A percentile compares a stretch with the other conserved stretches of the same genome.
These are phyloP conservation scores for Manis pentadactyla DNA, from an alignment of 2,797 vertebrate species.

Conservation along the genomic window DNA sequence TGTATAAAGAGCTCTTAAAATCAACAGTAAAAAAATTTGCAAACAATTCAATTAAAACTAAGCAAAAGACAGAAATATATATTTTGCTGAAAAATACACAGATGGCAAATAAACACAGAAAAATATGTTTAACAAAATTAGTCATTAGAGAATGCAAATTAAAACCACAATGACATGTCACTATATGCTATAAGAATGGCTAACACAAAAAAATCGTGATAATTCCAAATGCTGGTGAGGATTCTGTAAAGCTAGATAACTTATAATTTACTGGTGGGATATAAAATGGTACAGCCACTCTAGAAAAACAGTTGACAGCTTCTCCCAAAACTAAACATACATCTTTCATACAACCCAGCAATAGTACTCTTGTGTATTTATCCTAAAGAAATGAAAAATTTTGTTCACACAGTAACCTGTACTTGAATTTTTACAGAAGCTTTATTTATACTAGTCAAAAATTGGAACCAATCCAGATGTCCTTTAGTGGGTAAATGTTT, in stretches of 20 bases:
- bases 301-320: not conserved
- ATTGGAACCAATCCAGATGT: not conserved
- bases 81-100: conserved; percentile 49
- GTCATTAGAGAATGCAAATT: conserved; percentile 29
- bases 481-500: not conserved
- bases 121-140: conserved; percentile 56
- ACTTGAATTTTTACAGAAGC: not conserved
- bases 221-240: not conserved
- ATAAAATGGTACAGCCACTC: not conserved
- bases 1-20: conserved; percentile 19
- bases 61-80: not conserved
- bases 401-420: not conserved
- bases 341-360: not conserved
- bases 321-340: not conserved
- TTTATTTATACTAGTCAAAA: not conserved
- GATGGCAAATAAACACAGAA: conserved; percentile 30
- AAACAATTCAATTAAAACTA: not conserved
- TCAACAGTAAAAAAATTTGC: not conserved
- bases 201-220: not conserved
- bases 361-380: not conserved
- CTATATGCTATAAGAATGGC: not conserved
- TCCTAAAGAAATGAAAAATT: conserved; percentile 3
- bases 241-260: not conserved
- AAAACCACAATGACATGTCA: conserved; percentile 14
- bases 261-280: not conserved